These are phyloP conservation scores for Nylanderia fulva DNA, from an alignment of 1,140 invertebrate species.

Conservation along the genomic window DNA sequence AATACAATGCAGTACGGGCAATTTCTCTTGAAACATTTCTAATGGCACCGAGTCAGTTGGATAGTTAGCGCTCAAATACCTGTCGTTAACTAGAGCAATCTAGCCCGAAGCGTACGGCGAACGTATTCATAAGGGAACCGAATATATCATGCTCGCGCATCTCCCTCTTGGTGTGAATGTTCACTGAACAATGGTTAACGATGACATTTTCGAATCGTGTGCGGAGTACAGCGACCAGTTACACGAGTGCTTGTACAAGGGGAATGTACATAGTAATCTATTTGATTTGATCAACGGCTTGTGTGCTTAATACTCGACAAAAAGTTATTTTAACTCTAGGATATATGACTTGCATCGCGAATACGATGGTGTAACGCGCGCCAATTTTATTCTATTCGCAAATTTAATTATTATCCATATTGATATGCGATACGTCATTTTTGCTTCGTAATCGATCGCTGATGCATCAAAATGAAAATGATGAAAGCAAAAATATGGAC, in stretches of 20 bases:
- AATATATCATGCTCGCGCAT: slow-evolving; percentile 64
- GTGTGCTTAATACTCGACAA: slow-evolving; percentile 55
- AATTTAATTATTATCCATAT: slow-evolving; percentile 29
- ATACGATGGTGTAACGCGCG: neutral
- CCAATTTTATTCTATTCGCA: slow-evolving; percentile 23
- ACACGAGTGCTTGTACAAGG: slow-evolving; percentile 54
- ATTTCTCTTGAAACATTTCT: slow-evolving; percentile 71
- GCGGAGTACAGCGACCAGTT: slow-evolving; percentile 43
- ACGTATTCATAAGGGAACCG: slow-evolving; percentile 68
- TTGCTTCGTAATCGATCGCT: neutral
- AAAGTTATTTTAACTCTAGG: slow-evolving; percentile 58
- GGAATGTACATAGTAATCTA: slow-evolving; percentile 62
- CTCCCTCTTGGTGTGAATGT: slow-evolving; percentile 62
- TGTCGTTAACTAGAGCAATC: slow-evolving; percentile 75
- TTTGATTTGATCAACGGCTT: slow-evolving; percentile 62
- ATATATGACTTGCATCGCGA: slow-evolving; percentile 40
- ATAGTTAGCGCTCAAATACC: slow-evolving; percentile 70
- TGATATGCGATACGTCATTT: neutral
- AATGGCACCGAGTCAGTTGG: slow-evolving; percentile 66
- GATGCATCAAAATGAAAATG: neutral
- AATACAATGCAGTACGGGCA: slow-evolving; percentile 57
- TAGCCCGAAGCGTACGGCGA: slow-evolving; percentile 63
- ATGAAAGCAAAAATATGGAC: neutral
- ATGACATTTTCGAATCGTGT: slow-evolving; percentile 50
- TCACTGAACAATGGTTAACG: slow-evolving; percentile 61